These are phyloP conservation scores for Platygyra sinensis DNA, from an alignment of 64 coral and sea anemone genomes.

Conservation along the genomic window DNA sequence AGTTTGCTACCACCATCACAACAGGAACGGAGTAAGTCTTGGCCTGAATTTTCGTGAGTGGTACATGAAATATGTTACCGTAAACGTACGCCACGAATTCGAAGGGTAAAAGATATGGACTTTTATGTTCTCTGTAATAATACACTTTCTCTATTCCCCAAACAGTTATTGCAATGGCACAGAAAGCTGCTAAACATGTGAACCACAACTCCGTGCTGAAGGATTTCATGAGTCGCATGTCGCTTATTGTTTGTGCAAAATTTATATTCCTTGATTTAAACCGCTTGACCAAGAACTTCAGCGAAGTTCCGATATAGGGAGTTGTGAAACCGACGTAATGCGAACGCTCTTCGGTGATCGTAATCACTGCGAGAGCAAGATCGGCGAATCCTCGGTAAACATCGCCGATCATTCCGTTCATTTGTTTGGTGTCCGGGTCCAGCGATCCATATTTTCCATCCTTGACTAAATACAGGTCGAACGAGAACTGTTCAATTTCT, in stretches of 20 bases:
- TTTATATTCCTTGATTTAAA: conserved; percentile 45
- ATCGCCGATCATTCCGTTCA: conserved; percentile 90
- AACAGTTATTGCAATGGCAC: conserved; percentile 41
- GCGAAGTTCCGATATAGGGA: conserved; percentile 66
- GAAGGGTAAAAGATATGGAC: conserved; percentile 75
- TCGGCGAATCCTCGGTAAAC: conserved; percentile 68
- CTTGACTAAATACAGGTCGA: conserved; percentile 76
- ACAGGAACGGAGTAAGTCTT: conserved; percentile 69
- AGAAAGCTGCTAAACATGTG: conserved; percentile 65
- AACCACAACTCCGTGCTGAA: conserved; percentile 75
- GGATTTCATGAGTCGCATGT: conserved; percentile 88
- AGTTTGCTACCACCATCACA: conserved; percentile 79
- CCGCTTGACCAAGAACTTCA: conserved; percentile 67
- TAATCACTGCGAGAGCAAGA: conserved; percentile 76
- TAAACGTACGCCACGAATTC: conserved; percentile 89
- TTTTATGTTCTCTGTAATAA: conserved; percentile 25
- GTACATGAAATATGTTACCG: conserved; percentile 89
- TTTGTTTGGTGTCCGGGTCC: conserved; percentile 54
- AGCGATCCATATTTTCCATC: conserved; percentile 84
- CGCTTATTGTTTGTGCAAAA: conserved; percentile 72
- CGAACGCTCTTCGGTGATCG: conserved; percentile 68
- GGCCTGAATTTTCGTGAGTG: conserved; percentile 75
- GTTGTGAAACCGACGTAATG: conserved; percentile 71
- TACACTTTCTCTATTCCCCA: conserved; percentile 71
- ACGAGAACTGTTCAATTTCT: conserved; percentile 69